Percentiles rank a stretch among this genome's conserved stretches.
These are phyloP conservation scores for Nemotelus pantherinus DNA, from an alignment of 2,888 invertebrate genomes.

Conservation along the genomic window DNA sequence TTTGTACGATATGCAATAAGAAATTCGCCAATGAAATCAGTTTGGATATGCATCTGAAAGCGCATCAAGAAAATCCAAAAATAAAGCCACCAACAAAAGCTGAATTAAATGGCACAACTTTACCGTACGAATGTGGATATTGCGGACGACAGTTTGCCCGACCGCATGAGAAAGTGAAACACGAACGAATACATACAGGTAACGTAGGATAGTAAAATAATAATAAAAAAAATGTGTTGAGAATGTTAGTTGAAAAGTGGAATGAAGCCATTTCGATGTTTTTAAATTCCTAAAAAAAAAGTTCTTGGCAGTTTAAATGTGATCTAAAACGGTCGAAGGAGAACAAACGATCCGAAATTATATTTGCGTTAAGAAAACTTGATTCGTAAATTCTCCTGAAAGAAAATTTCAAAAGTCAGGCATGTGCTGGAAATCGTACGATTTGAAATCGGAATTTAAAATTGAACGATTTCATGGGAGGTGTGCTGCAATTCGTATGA, in stretches of 20 bases:
- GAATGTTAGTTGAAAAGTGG: slow-evolving; percentile 8
- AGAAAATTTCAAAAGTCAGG: too few relatives aligned
- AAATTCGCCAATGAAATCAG: slow-evolving; percentile 74
- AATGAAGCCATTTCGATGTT: not conserved
- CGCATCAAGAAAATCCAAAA: slow-evolving; percentile 66
- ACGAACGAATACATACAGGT: slow-evolving; percentile 84
- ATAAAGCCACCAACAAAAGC: slow-evolving; percentile 46
- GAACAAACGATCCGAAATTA: too few relatives aligned
- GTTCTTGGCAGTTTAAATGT: too few relatives aligned
- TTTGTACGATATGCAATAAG: slow-evolving; percentile 77
- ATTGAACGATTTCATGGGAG: too few relatives aligned
- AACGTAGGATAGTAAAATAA: slow-evolving; percentile 13
- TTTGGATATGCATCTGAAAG: slow-evolving; percentile 78
- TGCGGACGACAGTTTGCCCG: slow-evolving; percentile 77
- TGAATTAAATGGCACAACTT: slow-evolving; percentile 54
- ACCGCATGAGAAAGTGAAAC: slow-evolving; percentile 85
- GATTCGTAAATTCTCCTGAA: too few relatives aligned
- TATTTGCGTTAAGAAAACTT: too few relatives aligned
- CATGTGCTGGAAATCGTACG: too few relatives aligned
- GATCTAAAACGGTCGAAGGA: too few relatives aligned
- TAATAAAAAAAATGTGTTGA: not conserved
- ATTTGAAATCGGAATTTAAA: too few relatives aligned
- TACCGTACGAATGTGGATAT: slow-evolving; percentile 76
- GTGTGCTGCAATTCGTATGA: too few relatives aligned
- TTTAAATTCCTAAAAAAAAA: too few relatives aligned